Conservation (phyloP, 2,888 invertebrate species). For the Acrobasis repandana region DNA sequence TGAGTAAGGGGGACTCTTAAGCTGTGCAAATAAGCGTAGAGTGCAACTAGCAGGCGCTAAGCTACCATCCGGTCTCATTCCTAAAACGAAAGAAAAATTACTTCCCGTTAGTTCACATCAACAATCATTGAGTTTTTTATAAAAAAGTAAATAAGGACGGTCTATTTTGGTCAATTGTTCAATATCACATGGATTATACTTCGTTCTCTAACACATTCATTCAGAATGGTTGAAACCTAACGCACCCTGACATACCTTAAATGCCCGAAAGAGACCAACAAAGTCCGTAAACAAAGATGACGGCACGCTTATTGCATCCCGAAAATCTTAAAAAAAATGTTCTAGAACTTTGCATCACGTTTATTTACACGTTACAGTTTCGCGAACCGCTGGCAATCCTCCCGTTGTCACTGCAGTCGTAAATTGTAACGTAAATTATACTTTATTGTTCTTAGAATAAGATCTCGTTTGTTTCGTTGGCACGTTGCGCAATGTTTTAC, state of each 20-base stretch:
- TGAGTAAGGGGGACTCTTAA: no score
- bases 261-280: neutral
- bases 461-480: constrained; percentile 24
- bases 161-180: no score
- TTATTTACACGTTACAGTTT: constrained; percentile 54
- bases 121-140: no score
- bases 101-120: no score
- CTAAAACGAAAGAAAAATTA: no score
- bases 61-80: no score
- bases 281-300: neutral
- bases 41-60: no score
- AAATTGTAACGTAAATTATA: constrained; percentile 10
- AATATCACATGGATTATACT: no score
- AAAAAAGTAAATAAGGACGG: no score
- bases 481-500: constrained; percentile 44
- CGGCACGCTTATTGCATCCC: neutral
- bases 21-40: no score
- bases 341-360: constrained; percentile 62
- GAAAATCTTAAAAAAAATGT: constrained; percentile 25
- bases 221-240: neutral
- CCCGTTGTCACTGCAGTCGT: constrained; percentile 42
- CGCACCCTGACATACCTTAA: neutral
- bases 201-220: no score
- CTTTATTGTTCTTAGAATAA: constrained; percentile 19
- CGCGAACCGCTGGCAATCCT: constrained; percentile 56